Evolutionary conservation across 2,113 vertebrate species (phyloP), one percentile per base, ranked within the genome.

Genomic region (Forbesichthys papilliferus): DNA sequence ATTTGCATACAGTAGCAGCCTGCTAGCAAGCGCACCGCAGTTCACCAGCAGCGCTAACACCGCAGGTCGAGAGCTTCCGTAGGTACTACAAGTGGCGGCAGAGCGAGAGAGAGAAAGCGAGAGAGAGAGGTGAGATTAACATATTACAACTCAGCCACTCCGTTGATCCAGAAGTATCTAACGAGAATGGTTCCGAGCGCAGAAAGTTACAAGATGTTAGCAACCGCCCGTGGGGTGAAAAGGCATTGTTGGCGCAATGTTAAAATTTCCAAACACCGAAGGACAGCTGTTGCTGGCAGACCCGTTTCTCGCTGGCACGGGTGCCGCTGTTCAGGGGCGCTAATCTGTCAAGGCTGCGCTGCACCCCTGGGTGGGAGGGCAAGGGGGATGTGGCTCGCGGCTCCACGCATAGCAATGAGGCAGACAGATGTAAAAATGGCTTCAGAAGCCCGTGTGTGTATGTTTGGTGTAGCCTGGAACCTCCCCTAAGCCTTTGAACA

Each of bases 261-360:
- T 87, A 88, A 86, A 81, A 81, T 85, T 76, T 75, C 27, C 68
- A 78, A 51, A 89, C 85, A 87, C 87, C 88, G 86, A 87, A 91
- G 91, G 91, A 92, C 92, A 91, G 89, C 87, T 88, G 87, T 86
- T 90, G 90, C 91, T 91, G 83, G 86, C 90, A 85, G 90, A 88
- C 85, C 70, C 86, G 74, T 61, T 60, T 48, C 88, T 84, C 66
- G 9, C 81, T 80, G 84, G 83, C 81, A 56, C 63, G 61, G 64
- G 68, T 48, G 4, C 10, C n/a, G 9, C 59, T 42, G 85, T 88
- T 85, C 67, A 78, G 69, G 87, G 2, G 84, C 80, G 1, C 61
- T 80, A 79, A 90, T 83, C 83, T 92, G 90, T 90, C 91, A 90
- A 76, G 63, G 79, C 70, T 69, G 71, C 64, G 80, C 81, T 83